Base-by-base conservation (phyloP, 2,797 vertebrate species). In the Pempheris klunzingeri region DNA sequence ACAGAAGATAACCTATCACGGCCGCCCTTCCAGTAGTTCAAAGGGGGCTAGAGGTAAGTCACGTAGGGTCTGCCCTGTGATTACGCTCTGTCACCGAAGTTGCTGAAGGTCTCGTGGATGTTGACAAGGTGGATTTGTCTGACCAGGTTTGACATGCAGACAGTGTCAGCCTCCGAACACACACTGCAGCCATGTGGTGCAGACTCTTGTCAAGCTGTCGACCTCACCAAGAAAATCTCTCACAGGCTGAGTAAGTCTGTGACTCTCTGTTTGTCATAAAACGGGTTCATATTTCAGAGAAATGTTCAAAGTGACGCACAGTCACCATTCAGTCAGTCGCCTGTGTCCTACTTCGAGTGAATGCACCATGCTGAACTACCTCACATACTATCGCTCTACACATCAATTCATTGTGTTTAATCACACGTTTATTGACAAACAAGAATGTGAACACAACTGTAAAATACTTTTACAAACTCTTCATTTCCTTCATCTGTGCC, bases 71-170 rank as follows among this genome's bases (percentile, higher is more conserved):
- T 70, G 69, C 46, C 70, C 82, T 81, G 84, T 77, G 77, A 85
- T 84, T 78, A 84, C 12, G 0, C 44, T 75, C 70, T 68, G 55
- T 81, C 83, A 81, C 54, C 17, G 81, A 62, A 70, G 84, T 39
- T 70, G 63, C 71, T 74, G 53, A 64, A 71, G 66, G 68, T 77
- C 72, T 75, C 61, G 36, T 38, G 46, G 81, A 78, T 50, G 71
- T 76, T 88, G 81, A 82, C 77, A 80, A 68, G 74, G 69, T 77
- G 26, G 81, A 87, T 77, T 83, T 77, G 54, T 82, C 60, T 55
- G 72, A 74, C 50, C 57, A 55, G 55, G 54, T 63, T 49, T 83
- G 79, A 87, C 74, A 77, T 78, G 46, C 49, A 58, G 81, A 81
- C 77, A 77, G 52, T 18, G 66, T 63, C 77, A 68, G 64, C 41